phyloP scores from a whole-genome alignment of 1,140 invertebrate genomes.

The Micrasema minimum region DNA sequence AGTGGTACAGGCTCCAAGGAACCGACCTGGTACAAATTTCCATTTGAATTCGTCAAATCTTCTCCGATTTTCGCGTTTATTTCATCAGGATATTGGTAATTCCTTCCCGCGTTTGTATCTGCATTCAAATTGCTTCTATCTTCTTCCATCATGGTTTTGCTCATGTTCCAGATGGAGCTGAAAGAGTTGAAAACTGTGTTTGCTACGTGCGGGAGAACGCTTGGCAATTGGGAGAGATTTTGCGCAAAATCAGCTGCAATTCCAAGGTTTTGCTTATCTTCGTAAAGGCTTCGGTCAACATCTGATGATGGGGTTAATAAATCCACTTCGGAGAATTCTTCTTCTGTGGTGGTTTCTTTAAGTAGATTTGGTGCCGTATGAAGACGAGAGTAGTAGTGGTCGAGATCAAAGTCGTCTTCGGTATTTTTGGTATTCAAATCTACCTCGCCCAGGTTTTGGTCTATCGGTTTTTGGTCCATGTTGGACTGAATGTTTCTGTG shows the following conservation, averaged over 20 bases:
- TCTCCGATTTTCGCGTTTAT: slow-evolving; percentile 4
- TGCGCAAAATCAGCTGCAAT: slow-evolving; percentile 67
- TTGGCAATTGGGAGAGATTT: slow-evolving; percentile 68
- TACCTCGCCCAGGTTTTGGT: slow-evolving; percentile 5
- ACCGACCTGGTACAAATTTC: background rate
- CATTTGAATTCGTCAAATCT: slow-evolving; percentile 3
- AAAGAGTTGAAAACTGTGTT: slow-evolving; percentile 70
- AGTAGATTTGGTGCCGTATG: slow-evolving; percentile 56
- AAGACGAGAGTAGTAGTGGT: slow-evolving; percentile 63
- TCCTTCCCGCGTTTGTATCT: background rate
- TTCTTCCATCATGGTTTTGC: slow-evolving; percentile 17
- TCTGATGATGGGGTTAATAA: slow-evolving; percentile 2
- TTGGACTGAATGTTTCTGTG: background rate
- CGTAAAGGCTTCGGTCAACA: background rate
- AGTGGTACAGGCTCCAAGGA: slow-evolving; percentile 32
- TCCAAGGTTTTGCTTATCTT: slow-evolving; percentile 59
- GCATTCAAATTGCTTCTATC: background rate
- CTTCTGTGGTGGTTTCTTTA: slow-evolving; percentile 54
- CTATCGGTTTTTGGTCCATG: background rate
- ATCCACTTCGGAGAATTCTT: slow-evolving; percentile 34
- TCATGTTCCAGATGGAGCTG: slow-evolving; percentile 63
- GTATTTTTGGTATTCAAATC: slow-evolving; percentile 25
- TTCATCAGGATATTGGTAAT: background rate
- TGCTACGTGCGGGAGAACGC: slow-evolving; percentile 67
- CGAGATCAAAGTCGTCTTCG: slow-evolving; percentile 64